These are phyloP conservation scores for Aurelia sp. DNA, from an alignment of 30 jellyfish, hydroid and myxozoan genomes.

Conservation along the genomic window DNA sequence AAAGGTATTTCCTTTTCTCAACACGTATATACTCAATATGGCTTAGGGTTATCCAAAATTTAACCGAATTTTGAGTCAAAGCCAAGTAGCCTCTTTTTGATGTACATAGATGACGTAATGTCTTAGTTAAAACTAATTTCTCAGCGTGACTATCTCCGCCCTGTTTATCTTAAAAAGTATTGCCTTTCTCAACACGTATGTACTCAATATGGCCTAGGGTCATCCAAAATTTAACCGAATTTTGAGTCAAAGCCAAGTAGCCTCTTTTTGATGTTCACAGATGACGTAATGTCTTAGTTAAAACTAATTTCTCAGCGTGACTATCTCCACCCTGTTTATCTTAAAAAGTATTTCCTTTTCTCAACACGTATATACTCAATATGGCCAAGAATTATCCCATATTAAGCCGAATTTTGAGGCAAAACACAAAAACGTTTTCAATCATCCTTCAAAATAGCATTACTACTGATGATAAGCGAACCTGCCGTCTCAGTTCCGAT, in stretches of 20 bases:
- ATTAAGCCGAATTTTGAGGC: constrained; percentile 19
- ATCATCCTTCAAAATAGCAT: constrained; percentile 44
- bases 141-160: no score
- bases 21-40: background rate
- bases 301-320: no score
- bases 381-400: constrained; percentile 25
- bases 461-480: constrained; percentile 4
- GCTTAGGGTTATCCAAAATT: constrained; percentile 10
- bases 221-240: constrained; percentile 7
- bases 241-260: constrained; percentile 8
- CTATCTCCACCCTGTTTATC: no score
- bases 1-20: no score
- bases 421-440: constrained; percentile 10
- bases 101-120: no score
- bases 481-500: background rate
- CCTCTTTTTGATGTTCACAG: no score
- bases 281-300: no score
- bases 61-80: constrained; percentile 25
- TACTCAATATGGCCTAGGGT: background rate
- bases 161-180: no score
- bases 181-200: no score
- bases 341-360: no score
- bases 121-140: no score
- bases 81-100: background rate
- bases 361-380: background rate